A percentile compares a stretch with the other conserved stretches of the same genome.
Conservation (phyloP, 2,888 invertebrate species). For the Steinernema hermaphroditum region DNA sequence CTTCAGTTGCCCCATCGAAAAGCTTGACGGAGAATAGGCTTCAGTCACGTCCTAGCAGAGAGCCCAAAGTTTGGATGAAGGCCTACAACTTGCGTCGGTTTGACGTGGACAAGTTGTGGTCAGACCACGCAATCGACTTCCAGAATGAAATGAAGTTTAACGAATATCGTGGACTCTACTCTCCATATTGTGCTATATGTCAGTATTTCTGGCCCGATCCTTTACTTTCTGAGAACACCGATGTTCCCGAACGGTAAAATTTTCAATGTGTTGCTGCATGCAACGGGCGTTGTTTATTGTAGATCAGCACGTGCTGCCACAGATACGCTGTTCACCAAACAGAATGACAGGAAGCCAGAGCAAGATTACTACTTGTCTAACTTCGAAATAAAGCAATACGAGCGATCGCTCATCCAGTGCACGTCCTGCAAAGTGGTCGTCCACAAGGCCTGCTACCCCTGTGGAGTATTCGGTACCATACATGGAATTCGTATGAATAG, state of each 20-base stretch:
- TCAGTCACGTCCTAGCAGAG: too few species aligned
- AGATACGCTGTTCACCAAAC: conserved; percentile 1
- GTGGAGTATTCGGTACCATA: not conserved
- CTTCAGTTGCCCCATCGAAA: not conserved
- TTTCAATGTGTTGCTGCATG: not conserved
- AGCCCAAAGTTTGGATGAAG: too few species aligned
- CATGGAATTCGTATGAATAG: too few species aligned
- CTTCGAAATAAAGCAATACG: too few species aligned
- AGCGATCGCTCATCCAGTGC: conserved; percentile 22
- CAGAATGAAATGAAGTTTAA: conserved; percentile 71
- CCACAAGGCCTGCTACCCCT: conserved; percentile 37
- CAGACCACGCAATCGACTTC: conserved; percentile 66
- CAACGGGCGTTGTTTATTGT: too few species aligned
- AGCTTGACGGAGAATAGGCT: too few species aligned
- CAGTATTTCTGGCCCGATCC: conserved; percentile 68
- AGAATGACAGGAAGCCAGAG: too few species aligned
- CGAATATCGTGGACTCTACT: conserved; percentile 69
- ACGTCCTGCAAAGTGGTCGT: conserved; percentile 39
- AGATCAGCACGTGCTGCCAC: conserved; percentile 27
- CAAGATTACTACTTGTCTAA: too few species aligned
- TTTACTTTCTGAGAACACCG: not conserved
- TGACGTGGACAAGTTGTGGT: conserved; percentile 18
- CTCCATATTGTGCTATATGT: conserved; percentile 74
- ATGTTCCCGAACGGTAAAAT: not conserved
- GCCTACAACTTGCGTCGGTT: too few species aligned